A percentile compares a stretch with the other conserved stretches of the same genome.
Evolutionary conservation across 92 coral and sea anemone species (phyloP).

Genomic region (Epizoanthus ramosus): DNA sequence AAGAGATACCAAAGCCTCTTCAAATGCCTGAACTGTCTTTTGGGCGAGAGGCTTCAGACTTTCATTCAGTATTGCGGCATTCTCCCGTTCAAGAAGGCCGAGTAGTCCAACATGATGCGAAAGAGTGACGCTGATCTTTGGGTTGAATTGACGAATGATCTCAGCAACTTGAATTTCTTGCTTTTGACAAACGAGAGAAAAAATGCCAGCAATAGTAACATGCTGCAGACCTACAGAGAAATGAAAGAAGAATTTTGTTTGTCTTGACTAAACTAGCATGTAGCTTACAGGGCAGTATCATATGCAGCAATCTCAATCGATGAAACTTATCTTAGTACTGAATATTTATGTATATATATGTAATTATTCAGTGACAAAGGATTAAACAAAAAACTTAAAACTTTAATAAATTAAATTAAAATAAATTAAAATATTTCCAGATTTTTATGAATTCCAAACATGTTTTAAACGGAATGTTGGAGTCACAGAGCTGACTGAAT

Average conservation of each 20-base stretch:
- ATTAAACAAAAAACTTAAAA: no score
- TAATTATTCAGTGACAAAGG: no score
- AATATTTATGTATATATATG: no score
- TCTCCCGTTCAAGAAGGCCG: constrained; percentile 92
- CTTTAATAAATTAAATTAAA: no score
- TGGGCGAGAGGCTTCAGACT: constrained; percentile 86
- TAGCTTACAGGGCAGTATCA: no score
- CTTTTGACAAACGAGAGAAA: constrained; percentile 74
- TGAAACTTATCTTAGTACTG: no score
- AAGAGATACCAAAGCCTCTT: constrained; percentile 59
- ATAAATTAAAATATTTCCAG: no score
- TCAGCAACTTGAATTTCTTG: constrained; percentile 77
- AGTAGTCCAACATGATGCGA: constrained; percentile 82
- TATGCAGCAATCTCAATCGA: no score
- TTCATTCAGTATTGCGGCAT: constrained; percentile 93
- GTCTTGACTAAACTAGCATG: not conserved
- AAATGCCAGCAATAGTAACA: constrained; percentile 85
- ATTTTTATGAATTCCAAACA: no score
- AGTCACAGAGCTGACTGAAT: no score
- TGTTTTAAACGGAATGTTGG: no score
- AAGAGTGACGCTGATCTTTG: constrained; percentile 82
- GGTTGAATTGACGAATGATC: constrained; percentile 56
- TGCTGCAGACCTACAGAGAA: constrained; percentile 64
- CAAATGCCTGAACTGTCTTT: constrained; percentile 74
- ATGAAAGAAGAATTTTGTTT: not conserved